Conservation (phyloP, 2,113 vertebrate genomes). For the Ciconia maguari region DNA sequence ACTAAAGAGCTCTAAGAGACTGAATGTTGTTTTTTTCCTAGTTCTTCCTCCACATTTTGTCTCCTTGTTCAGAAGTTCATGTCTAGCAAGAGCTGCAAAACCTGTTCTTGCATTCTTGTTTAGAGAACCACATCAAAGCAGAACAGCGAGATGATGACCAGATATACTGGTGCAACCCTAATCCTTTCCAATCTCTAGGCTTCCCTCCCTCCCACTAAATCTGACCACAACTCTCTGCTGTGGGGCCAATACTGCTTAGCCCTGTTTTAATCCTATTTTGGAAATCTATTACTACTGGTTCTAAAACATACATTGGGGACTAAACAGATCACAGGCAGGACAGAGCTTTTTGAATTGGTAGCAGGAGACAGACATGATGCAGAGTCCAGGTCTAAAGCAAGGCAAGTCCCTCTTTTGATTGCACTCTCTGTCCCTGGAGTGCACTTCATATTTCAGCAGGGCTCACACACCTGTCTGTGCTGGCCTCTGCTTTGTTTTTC, state of each 20-base stretch:
- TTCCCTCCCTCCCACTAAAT: conserved; percentile 28
- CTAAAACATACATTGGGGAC: neutral
- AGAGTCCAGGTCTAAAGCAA: neutral
- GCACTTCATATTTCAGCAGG: neutral
- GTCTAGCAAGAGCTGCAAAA: conserved; percentile 34
- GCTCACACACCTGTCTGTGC: conserved; percentile 19
- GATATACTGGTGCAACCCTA: conserved; percentile 37
- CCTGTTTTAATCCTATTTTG: conserved; percentile 25
- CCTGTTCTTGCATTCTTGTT: conserved; percentile 38
- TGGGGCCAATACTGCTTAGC: neutral
- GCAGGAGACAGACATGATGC: neutral
- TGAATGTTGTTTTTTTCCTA: neutral
- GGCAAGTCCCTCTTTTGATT: neutral
- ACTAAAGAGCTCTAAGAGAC: neutral
- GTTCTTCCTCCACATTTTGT: neutral
- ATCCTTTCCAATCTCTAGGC: conserved; percentile 22
- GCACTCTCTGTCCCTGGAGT: neutral
- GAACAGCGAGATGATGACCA: conserved; percentile 28
- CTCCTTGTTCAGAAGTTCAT: conserved; percentile 9
- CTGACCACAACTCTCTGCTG: conserved; percentile 36
- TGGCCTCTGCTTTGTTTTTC: conserved; percentile 11
- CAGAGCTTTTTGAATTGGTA: neutral
- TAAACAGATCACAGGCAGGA: neutral
- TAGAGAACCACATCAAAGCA: conserved; percentile 35
- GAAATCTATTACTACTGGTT: conserved; percentile 26